Conservation (phyloP, 2,797 vertebrate species). For the Xiphorhynchus erythropygius region DNA sequence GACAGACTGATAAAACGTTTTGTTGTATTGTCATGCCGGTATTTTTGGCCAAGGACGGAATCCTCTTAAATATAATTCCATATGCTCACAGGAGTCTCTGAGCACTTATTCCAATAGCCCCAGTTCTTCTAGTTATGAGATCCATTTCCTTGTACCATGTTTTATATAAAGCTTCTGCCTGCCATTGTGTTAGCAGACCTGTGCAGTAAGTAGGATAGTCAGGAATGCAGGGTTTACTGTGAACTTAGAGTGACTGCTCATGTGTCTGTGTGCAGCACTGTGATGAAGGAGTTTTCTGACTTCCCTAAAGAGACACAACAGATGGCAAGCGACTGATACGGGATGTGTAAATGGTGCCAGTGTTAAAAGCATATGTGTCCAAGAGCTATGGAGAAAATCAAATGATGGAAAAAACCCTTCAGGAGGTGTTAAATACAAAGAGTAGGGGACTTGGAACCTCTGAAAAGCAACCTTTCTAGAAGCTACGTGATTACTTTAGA, state of each 20-base stretch:
- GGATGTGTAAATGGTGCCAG: not conserved
- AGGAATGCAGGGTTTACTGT: not conserved
- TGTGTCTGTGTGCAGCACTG: not conserved
- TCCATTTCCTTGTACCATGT: not conserved
- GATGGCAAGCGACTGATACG: not conserved
- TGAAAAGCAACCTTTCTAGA: not conserved
- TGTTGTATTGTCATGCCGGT: not conserved
- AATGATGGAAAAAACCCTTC: not conserved
- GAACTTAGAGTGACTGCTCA: not conserved
- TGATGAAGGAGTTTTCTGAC: not conserved
- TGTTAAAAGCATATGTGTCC: not conserved
- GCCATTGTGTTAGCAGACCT: not conserved
- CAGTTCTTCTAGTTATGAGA: not conserved
- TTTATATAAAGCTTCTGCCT: not conserved
- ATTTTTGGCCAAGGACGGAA: not conserved
- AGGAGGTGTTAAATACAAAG: not conserved
- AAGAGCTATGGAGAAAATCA: not conserved
- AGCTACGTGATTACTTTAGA: not conserved
- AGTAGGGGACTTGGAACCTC: rapidly evolving
- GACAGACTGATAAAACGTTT: not conserved
- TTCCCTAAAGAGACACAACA: not conserved
- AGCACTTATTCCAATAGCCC: not conserved
- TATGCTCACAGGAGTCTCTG: not conserved
- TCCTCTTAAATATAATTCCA: not conserved
- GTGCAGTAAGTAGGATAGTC: not conserved